Evolutionary conservation across 2,113 vertebrate species (phyloP), one percentile per base, ranked within the genome.

Genomic region (Prietella phreatophila): DNA sequence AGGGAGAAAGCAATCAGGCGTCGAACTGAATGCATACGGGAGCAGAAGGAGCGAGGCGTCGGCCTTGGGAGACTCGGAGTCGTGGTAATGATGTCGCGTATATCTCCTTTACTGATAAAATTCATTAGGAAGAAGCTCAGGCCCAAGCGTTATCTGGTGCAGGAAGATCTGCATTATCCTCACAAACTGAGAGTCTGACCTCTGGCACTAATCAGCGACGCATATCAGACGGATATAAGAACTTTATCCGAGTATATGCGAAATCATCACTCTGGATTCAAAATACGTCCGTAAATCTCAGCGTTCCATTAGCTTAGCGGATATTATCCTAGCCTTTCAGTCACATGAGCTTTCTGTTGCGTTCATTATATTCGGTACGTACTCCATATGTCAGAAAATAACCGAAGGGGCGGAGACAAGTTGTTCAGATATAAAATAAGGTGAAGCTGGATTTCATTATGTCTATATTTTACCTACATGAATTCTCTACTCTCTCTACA

Each of bases 1-100:
- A 82, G 85, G 56, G 30, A 80, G 55, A 88, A 88, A 87, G 85
- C 84, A 89, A 91, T 92, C 87, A 90, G 90, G 89, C 85, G 58
- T 83, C 91, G 85, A 65, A 92, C 90, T 86, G 50, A 88, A 67
- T 91, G 5, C 3, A 50, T 87, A 69, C 20, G 58, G 89, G 88
- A 86, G 13, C 87, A 19, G 78, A 4, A 39, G 63, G 87, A 79
- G 65, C 4, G 14, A 8, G 75, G 33, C 19, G 19, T 33, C 85
- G 25, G 84, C 56, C 63, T 65, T n/a, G 36, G 81, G 81, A 39
- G 63, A 42, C 33, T 39, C 69, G 69, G 63, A n/a, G 76, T 17
- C 88, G 17, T 69, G 82, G 36, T 88, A 82, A 89, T 88, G 73
- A 80, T 58, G 81, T 88, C 87, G 82, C 75, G 67, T 80, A 86